Evolutionary conservation across 2,113 vertebrate species (phyloP).

Genomic region (Acrocephalus kingi): DNA sequence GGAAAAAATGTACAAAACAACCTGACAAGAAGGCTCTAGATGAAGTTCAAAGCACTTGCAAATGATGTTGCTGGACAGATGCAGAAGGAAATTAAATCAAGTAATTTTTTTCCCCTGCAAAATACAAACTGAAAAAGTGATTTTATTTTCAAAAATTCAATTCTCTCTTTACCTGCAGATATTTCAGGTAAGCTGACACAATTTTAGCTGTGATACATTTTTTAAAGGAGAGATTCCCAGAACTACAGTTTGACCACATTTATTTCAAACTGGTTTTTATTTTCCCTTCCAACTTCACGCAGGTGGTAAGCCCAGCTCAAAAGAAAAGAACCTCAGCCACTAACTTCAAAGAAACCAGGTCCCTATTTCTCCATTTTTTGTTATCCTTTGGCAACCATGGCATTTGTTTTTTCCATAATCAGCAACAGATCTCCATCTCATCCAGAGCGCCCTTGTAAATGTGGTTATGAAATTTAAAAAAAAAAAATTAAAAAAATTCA

Average conservation of each 20-base stretch:
- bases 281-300: neutral
- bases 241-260: neutral
- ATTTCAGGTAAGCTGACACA: neutral
- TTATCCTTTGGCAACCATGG: neutral
- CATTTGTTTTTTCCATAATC: neutral
- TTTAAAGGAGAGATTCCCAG: neutral
- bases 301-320: neutral
- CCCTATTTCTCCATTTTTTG: neutral
- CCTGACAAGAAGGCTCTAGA: conserved; percentile 51
- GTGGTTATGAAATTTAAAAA: neutral
- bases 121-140: neutral
- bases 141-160: conserved; percentile 7
- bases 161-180: neutral
- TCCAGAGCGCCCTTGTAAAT: conserved; percentile 42
- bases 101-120: neutral
- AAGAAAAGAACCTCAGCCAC: neutral
- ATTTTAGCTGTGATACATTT: neutral
- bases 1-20: conserved; percentile 57
- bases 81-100: conserved; percentile 26
- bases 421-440: neutral
- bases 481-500: neutral
- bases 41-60: conserved; percentile 53
- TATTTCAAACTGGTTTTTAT: neutral
- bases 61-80: conserved; percentile 19
- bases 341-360: neutral